A percentile compares a stretch with the other conserved stretches of the same genome.
Conservation (phyloP, 2,888 invertebrate genomes). For the Ametastegia equiseti region DNA sequence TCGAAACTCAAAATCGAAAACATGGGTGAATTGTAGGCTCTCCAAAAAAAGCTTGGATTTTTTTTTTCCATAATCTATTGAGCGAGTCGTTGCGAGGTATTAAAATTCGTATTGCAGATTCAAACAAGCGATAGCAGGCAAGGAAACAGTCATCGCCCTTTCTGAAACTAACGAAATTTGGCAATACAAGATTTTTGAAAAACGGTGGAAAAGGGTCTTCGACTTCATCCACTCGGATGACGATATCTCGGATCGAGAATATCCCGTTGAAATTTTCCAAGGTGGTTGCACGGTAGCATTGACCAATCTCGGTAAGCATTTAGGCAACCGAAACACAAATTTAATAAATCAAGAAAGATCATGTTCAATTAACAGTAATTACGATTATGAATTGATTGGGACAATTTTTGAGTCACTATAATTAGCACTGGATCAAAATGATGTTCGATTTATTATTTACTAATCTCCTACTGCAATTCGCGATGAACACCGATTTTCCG, state of each 20-base stretch:
- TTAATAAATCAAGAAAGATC: too few relatives aligned
- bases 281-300: conserved; percentile 65
- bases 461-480: too few relatives aligned
- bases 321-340: not conserved
- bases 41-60: too few relatives aligned
- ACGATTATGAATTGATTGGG: too few relatives aligned
- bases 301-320: conserved; percentile 68
- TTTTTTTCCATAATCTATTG: not conserved
- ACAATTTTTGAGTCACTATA: too few relatives aligned
- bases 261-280: conserved; percentile 64
- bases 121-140: conserved; percentile 63
- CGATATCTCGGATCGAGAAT: conserved; percentile 58
- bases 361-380: too few relatives aligned
- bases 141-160: conserved; percentile 63
- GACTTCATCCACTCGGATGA: conserved; percentile 62
- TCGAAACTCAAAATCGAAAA: not conserved
- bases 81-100: too few relatives aligned
- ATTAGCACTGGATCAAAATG: too few relatives aligned
- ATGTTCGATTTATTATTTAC: too few relatives aligned
- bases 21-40: too few relatives aligned
- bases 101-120: conserved; percentile 59
- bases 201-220: conserved; percentile 65
- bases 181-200: conserved; percentile 66
- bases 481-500: too few relatives aligned
- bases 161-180: conserved; percentile 65